Evolutionary conservation across 2,888 invertebrate genomes (phyloP), one percentile per base, ranked within the genome.

Genomic region (Idaea dimidiata): DNA sequence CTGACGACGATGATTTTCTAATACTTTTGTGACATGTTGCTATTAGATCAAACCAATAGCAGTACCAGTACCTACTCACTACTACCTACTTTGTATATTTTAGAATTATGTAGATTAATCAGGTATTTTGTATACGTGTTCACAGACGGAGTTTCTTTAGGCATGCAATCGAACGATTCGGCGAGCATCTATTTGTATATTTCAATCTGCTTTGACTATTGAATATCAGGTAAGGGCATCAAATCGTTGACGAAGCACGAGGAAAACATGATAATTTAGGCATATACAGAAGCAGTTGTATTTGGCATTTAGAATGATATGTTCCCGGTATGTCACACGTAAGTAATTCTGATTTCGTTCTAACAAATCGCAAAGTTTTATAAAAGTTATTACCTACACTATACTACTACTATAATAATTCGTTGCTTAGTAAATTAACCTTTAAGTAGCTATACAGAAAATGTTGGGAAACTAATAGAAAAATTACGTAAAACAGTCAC

Each of bases 61-160:
- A 71, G 64, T 72, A 74, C 64, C 65, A 62, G 68, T 66, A 69
- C 59, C 59, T 60, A 62, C 60, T 16, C 68, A 71, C 74, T 74
- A 58, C 59, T 60, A 62, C 60, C 17, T 69, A 71, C 74, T 74
- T 75, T 56, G 56, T 56, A 17, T 56, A 56, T 18, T 17, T 17
- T 56, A 10, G 56, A 56, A 17, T 56, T 56, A 56, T 56, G 56
- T 18, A 56, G 56, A 56, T 56, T 56, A 32, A 8, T n/a, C 3
- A 54, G 54, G 54, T 31, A 8, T 59, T 18, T 17, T 58, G 43
- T 16, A 43, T 59, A 18, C 18, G 18, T 18, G 24, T 59, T 18
- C 7, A 16, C 24, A 54, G 24, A 59, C 54, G 10, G 54, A 43
- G 43, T 43, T 43, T 43, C 43, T 43, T 43, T 43, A 43, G 43